Base-by-base conservation (phyloP, 2,113 vertebrate species). In the Rhegmatorhina hoffmannsi region DNA sequence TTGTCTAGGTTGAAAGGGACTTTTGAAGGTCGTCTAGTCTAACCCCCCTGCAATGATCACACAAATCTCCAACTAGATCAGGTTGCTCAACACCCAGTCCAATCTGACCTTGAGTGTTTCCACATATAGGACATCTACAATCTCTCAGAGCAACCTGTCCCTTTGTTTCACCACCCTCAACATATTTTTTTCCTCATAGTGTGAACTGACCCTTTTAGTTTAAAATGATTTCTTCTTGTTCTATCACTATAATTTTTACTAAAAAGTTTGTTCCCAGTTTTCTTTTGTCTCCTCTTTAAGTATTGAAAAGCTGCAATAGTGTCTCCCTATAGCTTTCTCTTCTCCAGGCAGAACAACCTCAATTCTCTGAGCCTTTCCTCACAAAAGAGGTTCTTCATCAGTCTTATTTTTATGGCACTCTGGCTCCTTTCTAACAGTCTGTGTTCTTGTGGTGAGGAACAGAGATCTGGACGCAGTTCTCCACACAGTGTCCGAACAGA, bases 231-330 rank as follows among this genome's bases (percentile, higher is more conserved):
- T 8, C 1, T 15, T 3, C 7, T 55, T 56, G 8, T 29, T 46
- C 10, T 26, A 7, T 36, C 6, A 5, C 33, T 46, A 23, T 4
- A 56, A 31, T 1, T 1, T 6, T 5, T 34, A 6, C 23, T n/a
- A 23, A 74, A 62, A 63, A 31, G 2, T 13, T 47, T 55, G 4
- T 79, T 36, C 16, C 3, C 26, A 13, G 38, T 3, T 53, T 59
- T 34, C 8, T 58, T 68, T 58, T 10, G 69, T 38, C 12, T 1
- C 6, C 10, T 7, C 6, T 58, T 3, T 28, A 44, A 34, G 21
- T 52, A 59, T 2, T n/a, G 49, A 60, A 63, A 53, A 24, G 8
- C 10, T 2, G 1, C 18, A 29, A 12, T 17, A 43, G 9, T 3
- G 2, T n/a, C 2, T 38, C 13, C 11, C 10, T 7, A 1, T 11